These are phyloP conservation scores for Yponomeuta cagnagella DNA, from an alignment of 2,888 invertebrate species.

Conservation along the genomic window DNA sequence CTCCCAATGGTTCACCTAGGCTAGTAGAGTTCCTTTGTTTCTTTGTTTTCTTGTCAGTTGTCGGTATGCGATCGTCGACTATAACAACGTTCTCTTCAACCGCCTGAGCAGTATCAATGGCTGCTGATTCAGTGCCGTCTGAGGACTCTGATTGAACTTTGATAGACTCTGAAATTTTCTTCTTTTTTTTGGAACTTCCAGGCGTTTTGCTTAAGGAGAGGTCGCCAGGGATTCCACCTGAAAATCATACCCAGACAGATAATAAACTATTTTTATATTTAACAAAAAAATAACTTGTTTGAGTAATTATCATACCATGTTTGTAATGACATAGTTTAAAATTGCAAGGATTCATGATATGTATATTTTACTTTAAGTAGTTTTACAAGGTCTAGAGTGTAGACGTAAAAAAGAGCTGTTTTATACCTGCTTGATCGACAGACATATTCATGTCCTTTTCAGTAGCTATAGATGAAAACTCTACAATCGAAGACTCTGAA, in stretches of 20 bases:
- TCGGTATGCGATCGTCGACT: background rate
- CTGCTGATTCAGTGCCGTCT: background rate
- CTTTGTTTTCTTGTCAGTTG: background rate
- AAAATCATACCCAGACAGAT: background rate
- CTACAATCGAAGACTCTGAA: background rate
- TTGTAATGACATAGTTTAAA: too few species aligned
- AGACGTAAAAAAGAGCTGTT: background rate
- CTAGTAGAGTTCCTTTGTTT: background rate
- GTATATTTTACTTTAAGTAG: background rate
- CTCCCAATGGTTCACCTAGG: background rate
- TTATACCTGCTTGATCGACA: background rate
- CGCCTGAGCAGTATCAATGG: background rate
- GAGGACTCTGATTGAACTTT: background rate
- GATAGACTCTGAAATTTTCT: background rate
- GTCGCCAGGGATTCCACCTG: background rate
- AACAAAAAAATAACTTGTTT: too few species aligned
- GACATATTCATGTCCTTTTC: background rate
- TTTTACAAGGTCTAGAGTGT: background rate
- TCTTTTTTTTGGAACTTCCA: conserved; percentile 21
- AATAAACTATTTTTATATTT: too few species aligned
- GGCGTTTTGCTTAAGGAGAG: conserved; percentile 19
- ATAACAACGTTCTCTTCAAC: background rate
- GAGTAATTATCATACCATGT: background rate
- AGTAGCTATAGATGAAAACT: background rate
- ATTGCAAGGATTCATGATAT: too few species aligned